phyloP scores from a whole-genome alignment of 2,888 invertebrate genomes.

The Schizotus pectinicornis region DNA sequence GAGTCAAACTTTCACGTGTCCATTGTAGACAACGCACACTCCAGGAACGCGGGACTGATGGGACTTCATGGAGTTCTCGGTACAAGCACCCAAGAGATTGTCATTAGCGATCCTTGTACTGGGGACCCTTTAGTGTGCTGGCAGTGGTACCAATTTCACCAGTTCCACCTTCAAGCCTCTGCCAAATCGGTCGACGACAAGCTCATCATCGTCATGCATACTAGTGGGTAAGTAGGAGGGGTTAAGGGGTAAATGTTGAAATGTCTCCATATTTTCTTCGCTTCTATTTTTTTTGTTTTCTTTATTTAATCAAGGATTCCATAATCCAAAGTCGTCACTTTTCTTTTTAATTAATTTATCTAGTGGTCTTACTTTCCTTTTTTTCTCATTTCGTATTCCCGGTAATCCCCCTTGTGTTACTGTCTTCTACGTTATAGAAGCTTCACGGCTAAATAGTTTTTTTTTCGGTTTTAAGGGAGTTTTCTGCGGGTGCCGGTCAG shows the following conservation, averaged over 20 bases:
- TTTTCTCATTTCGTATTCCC: too few relatives aligned
- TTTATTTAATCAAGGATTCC: too few relatives aligned
- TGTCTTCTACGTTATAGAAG: neutral
- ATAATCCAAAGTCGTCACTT: too few relatives aligned
- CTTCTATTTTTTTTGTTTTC: too few relatives aligned
- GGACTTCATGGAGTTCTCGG: conserved; percentile 66
- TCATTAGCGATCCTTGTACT: conserved; percentile 62
- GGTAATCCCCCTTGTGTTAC: too few relatives aligned
- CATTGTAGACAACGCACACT: conserved; percentile 67
- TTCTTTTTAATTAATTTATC: too few relatives aligned
- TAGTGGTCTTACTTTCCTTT: too few relatives aligned
- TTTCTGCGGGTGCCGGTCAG: conserved; percentile 62
- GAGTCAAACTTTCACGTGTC: conserved; percentile 66
- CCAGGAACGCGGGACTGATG: conserved; percentile 66
- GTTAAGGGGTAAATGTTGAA: too few relatives aligned
- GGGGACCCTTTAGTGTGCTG: conserved; percentile 62
- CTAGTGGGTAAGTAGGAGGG: too few relatives aligned
- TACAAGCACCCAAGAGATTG: conserved; percentile 63
- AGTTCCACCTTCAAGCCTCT: conserved; percentile 62
- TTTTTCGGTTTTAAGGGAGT: conserved; percentile 54
- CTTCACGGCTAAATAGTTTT: neutral
- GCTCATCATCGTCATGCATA: conserved; percentile 66
- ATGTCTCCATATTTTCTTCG: too few relatives aligned
- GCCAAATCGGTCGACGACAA: conserved; percentile 63
- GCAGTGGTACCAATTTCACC: conserved; percentile 67